These are phyloP conservation scores for Aphodius sticticus DNA, from an alignment of 2,888 invertebrate species.

Conservation along the genomic window DNA sequence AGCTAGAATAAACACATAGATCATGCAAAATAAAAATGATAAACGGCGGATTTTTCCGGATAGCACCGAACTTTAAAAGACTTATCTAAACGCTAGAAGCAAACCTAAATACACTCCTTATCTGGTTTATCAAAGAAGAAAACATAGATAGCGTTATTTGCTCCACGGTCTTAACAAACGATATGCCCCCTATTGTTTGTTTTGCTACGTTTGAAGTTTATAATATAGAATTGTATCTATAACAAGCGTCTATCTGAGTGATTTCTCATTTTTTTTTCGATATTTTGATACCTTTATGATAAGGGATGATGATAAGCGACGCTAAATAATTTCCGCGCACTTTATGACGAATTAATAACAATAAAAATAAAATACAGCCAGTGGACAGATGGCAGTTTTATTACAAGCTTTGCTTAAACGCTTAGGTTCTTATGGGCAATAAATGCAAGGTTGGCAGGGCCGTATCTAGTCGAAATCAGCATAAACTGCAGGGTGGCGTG, in stretches of 20 bases:
- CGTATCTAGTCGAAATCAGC: not conserved
- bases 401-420: not conserved
- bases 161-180: not conserved
- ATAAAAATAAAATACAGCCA: not conserved
- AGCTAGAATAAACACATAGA: too few species aligned
- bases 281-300: too few species aligned
- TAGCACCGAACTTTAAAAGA: not conserved
- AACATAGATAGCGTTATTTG: not conserved
- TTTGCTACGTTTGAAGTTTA: not conserved
- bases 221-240: too few species aligned
- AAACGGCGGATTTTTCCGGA: not conserved
- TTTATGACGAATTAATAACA: not conserved
- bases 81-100: not conserved
- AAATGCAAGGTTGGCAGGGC: not conserved
- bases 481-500: not conserved
- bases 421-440: not conserved
- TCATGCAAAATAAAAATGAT: not conserved
- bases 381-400: not conserved
- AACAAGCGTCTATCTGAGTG: too few species aligned
- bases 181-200: not conserved
- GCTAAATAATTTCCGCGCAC: not conserved
- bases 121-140: not conserved
- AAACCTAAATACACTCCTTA: not conserved
- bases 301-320: not conserved
- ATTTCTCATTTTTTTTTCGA: too few species aligned